phyloP scores from a whole-genome alignment of 2,888 invertebrate genomes.

The Drosophila atripex region DNA sequence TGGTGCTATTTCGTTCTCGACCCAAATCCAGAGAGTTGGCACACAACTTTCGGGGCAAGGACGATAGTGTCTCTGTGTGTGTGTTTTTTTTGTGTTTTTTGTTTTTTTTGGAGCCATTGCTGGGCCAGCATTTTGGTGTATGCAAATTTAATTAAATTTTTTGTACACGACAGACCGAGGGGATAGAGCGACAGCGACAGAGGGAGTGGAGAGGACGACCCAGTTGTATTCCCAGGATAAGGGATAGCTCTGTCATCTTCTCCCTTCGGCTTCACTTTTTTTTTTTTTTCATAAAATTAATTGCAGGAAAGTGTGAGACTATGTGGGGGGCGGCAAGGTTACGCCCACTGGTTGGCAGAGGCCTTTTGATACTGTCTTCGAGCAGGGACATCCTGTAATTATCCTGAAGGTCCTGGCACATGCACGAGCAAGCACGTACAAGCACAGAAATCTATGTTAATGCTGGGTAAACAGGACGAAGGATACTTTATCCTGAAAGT shows the following conservation, averaged over 20 bases:
- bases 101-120: conserved; percentile 34
- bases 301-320: conserved; percentile 24
- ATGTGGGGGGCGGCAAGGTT: too few relatives aligned
- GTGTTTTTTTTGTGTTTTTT: conserved; percentile 11
- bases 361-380: conserved; percentile 13
- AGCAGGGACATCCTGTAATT: conserved; percentile 35
- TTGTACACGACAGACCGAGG: conserved; percentile 14
- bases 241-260: conserved; percentile 30
- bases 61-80: conserved; percentile 10
- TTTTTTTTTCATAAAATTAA: conserved; percentile 24
- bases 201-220: conserved; percentile 13
- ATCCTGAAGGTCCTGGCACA: conserved; percentile 6
- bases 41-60: conserved; percentile 39
- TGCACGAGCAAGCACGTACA: background rate
- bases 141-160: conserved; percentile 53
- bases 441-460: too few relatives aligned
- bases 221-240: conserved; percentile 31
- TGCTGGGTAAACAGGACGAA: too few relatives aligned
- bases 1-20: conserved; percentile 30
- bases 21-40: conserved; percentile 42
- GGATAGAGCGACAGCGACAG: conserved; percentile 1
- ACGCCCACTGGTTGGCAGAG: conserved; percentile 35
- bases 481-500: background rate
- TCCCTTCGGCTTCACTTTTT: background rate
- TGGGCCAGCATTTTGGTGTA: conserved; percentile 42